Base-by-base conservation (phyloP, 1,140 invertebrate genomes). In the Forficula auricularia region DNA sequence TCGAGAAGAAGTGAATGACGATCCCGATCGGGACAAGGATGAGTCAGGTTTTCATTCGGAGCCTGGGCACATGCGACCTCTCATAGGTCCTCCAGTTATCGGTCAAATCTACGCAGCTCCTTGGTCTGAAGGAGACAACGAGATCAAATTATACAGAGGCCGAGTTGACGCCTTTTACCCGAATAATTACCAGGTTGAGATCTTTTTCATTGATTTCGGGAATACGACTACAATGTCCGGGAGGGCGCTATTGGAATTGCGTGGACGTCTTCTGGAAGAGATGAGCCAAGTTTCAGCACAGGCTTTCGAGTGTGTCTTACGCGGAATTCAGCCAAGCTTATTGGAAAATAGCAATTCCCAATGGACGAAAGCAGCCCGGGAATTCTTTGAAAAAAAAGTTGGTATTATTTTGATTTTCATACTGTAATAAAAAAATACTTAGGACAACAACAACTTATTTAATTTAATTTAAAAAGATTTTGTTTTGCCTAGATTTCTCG, bases 171-270 rank as follows among this genome's bases (percentile, higher is more conserved):
- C 45, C 4, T 6, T 58, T 3, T 43, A 57, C 19, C 19, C 36
- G 40, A 36, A 36, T 36, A 20, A 43, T 59, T 16, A 31, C 37
- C 6, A 38, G 34, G 40, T 42, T 16, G 13, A 38, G 19, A 69
- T 90, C 3, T 67, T 74, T 36, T 87, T 77, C 54, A 71, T 90
- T 15, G 87, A 94, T 57, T 79, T 68, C 59, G 88, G 88, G n/a
- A 74, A 73, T 48, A 61, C 51, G 3, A 62, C 61, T 2, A 54
- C 63, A 14, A 52, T 71, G 1, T 41, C 35, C 32, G 18, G 52
- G 33, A 27, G 43, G 20, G 38, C 47, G 8, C 12, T 56, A 8
- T 44, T 18, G n/a, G 43, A 46, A 8, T 48, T 50, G 46, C 14
- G 15, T 32, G 6, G 19, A 16, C n/a, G 33, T 22, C 7, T 41